Percentiles rank a stretch among this genome's conserved stretches.
phyloP scores from a whole-genome alignment of 2,888 invertebrate species.

The Caenorhabditis sulstoni region DNA sequence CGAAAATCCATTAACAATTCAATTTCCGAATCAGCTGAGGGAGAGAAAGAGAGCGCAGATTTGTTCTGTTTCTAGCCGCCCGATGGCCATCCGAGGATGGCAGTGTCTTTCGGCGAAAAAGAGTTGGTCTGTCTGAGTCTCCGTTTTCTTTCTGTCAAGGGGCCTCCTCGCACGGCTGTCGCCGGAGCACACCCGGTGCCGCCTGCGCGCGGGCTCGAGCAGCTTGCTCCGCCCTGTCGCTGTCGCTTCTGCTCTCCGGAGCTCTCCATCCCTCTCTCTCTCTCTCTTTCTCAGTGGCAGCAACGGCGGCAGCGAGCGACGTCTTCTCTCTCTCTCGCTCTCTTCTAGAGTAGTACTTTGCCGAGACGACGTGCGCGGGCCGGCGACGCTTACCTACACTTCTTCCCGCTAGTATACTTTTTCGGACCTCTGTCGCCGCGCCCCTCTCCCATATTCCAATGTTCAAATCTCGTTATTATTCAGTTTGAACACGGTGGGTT shows the following conservation, averaged over 20 bases:
- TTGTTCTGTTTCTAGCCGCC: slow-evolving; percentile 29
- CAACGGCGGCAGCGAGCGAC: slow-evolving; percentile 16
- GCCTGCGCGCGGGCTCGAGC: slow-evolving; percentile 43
- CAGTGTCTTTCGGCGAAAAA: slow-evolving; percentile 20
- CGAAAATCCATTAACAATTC: slow-evolving; percentile 31
- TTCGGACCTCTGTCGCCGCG: slow-evolving; percentile 32
- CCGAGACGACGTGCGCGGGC: slow-evolving; percentile 30
- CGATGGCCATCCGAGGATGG: slow-evolving; percentile 4
- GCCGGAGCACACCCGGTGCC: slow-evolving; percentile 38
- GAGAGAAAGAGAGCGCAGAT: slow-evolving; percentile 4
- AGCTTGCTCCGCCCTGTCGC: slow-evolving; percentile 50
- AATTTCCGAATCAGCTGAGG: slow-evolving; percentile 51
- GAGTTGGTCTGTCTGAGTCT: slow-evolving; percentile 51
- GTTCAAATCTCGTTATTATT: slow-evolving; percentile 43
- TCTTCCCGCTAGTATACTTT: slow-evolving; percentile 47
- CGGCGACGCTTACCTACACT: slow-evolving; percentile 51
- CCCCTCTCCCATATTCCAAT: slow-evolving; percentile 42
- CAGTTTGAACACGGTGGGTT: slow-evolving; percentile 50
- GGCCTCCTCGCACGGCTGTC: slow-evolving; percentile 14
- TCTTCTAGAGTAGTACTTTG: slow-evolving; percentile 48
- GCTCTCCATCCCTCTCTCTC: background rate
- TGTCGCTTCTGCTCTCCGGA: slow-evolving; percentile 32
- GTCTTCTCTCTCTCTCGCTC: slow-evolving; percentile 33
- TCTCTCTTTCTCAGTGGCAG: too few relatives aligned
- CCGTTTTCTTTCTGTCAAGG: slow-evolving; percentile 28